Percentiles rank a stretch among this genome's conserved stretches.
phyloP scores from a whole-genome alignment of 2,888 invertebrate species.

The Trachelus tabidus region DNA sequence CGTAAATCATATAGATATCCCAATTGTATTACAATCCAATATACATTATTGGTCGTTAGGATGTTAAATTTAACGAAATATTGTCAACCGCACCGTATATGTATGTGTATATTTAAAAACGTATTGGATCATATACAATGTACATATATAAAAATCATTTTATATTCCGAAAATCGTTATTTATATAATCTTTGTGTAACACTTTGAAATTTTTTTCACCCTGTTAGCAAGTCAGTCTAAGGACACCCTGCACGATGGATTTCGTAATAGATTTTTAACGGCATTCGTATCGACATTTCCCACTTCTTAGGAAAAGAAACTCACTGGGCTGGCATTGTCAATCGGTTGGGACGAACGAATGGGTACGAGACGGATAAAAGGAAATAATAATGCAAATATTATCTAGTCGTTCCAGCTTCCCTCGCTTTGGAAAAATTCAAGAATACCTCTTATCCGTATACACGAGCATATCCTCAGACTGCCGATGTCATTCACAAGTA shows the following conservation, averaged over 20 bases:
- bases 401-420: not conserved
- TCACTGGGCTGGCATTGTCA: not conserved
- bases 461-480: not conserved
- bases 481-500: not conserved
- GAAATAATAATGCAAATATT: not conserved
- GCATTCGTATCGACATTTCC: not conserved
- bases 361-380: not conserved
- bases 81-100: not conserved
- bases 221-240: not conserved
- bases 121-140: not conserved
- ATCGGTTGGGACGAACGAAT: not conserved
- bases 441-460: not conserved
- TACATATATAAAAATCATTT: not conserved
- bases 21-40: not conserved
- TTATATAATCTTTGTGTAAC: not conserved
- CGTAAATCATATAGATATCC: not conserved
- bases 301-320: not conserved
- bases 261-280: not conserved
- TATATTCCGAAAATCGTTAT: not conserved
- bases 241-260: not conserved
- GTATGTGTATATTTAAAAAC: not conserved
- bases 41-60: constrained; percentile 3
- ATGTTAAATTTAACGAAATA: not conserved
- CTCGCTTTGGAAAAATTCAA: not conserved
- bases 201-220: not conserved